Conservation (phyloP, 2,113 vertebrate species). For the Percopsis transmontana region DNA sequence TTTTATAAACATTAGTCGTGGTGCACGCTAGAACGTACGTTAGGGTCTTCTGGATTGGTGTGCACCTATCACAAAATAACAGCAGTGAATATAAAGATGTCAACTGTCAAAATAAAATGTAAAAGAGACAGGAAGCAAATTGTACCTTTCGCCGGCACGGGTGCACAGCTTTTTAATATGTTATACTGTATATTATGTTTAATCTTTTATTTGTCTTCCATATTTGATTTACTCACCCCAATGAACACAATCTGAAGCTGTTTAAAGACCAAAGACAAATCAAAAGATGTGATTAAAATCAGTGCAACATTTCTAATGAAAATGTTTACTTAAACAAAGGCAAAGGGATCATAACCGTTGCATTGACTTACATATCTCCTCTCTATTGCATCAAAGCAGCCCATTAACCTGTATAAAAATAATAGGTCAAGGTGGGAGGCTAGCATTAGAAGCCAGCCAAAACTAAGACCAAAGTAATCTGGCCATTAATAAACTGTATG, state of each 20-base stretch:
- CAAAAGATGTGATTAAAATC: background rate
- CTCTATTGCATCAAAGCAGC: slow-evolving; percentile 94
- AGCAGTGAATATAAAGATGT: no score
- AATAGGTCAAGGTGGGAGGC: background rate
- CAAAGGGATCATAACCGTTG: background rate
- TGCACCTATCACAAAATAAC: slow-evolving; percentile 69
- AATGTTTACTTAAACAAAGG: background rate
- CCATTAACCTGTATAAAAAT: slow-evolving; percentile 85
- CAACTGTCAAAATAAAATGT: no score
- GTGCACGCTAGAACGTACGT: slow-evolving; percentile 67
- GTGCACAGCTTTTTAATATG: background rate
- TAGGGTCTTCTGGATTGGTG: slow-evolving; percentile 72
- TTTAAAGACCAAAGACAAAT: slow-evolving; percentile 20
- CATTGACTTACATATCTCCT: slow-evolving; percentile 90
- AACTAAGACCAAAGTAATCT: background rate
- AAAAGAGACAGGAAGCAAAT: no score
- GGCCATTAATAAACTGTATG: background rate
- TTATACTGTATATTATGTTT: background rate
- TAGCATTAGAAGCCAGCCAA: background rate
- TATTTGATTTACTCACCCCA: slow-evolving; percentile 69
- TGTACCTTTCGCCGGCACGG: background rate
- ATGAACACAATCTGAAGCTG: slow-evolving; percentile 81
- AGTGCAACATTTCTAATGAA: background rate
- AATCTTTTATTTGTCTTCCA: background rate
- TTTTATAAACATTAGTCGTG: background rate